These are phyloP conservation scores for Phalanger gymnotis DNA, from an alignment of 2,797 vertebrate genomes.

Conservation along the genomic window DNA sequence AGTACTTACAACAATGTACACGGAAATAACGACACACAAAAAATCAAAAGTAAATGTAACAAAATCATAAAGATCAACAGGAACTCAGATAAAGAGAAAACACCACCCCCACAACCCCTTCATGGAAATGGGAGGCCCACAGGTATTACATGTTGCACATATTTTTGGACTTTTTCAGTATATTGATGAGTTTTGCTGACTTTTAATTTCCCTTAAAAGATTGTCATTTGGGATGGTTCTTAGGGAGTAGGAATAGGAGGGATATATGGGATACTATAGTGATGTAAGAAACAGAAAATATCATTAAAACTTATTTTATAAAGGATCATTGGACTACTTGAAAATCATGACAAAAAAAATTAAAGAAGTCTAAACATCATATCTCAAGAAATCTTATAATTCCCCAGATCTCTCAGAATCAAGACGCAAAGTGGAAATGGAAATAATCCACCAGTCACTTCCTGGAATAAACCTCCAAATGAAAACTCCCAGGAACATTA, in stretches of 20 bases:
- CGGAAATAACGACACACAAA: not conserved
- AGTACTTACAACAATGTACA: not conserved
- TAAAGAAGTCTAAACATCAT: not conserved
- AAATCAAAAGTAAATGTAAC: not conserved
- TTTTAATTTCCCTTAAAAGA: not conserved
- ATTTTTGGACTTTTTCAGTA: not conserved
- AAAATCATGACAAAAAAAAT: not conserved
- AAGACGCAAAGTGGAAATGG: not conserved
- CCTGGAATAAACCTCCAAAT: not conserved
- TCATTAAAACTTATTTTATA: not conserved
- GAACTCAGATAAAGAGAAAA: not conserved
- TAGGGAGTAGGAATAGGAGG: not conserved
- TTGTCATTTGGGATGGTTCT: not conserved
- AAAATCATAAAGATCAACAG: not conserved
- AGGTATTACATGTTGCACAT: not conserved
- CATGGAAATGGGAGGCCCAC: not conserved
- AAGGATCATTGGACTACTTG: not conserved
- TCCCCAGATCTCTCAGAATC: not conserved
- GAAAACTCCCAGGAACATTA: not conserved
- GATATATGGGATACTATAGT: not conserved
- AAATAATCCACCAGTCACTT: not conserved
- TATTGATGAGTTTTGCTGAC: not conserved
- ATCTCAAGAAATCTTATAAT: not conserved
- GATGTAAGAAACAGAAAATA: not conserved
- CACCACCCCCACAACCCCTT: fast-evolving